Conservation (phyloP, 64 coral and sea anemone species). For the Montipora foliosa region DNA sequence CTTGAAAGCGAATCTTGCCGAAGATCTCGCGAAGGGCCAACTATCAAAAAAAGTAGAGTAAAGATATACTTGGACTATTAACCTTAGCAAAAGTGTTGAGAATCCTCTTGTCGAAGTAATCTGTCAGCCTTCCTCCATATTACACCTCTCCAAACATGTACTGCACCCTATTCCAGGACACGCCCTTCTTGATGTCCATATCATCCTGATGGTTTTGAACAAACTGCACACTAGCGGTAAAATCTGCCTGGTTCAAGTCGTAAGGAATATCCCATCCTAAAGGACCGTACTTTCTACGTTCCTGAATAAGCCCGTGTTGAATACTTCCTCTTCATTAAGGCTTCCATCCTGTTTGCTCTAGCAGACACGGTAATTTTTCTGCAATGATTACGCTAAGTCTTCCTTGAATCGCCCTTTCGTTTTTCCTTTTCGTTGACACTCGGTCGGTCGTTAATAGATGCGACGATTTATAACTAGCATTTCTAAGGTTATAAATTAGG, state of each 20-base stretch:
- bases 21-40: too few species aligned
- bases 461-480: too few species aligned
- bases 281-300: conserved; percentile 95
- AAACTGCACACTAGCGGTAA: conserved; percentile 97
- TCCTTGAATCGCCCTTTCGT: too few species aligned
- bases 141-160: conserved; percentile 98
- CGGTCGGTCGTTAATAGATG: too few species aligned
- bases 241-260: conserved; percentile 96
- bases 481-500: too few species aligned
- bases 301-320: conserved; percentile 22
- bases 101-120: conserved; percentile 92
- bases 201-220: conserved; percentile 97
- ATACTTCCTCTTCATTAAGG: too few species aligned
- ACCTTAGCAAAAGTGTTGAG: conserved; percentile 95
- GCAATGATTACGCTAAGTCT: too few species aligned
- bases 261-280: conserved; percentile 97
- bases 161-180: conserved; percentile 94
- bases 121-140: conserved; percentile 89
- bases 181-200: conserved; percentile 95
- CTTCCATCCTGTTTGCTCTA: too few species aligned
- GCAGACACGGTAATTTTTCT: too few species aligned
- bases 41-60: not conserved
- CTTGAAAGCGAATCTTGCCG: too few species aligned
- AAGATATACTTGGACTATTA: not conserved
- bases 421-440: too few species aligned